Base-by-base conservation (phyloP, 1,140 invertebrate genomes). In the Hydropsyche tenuis region DNA sequence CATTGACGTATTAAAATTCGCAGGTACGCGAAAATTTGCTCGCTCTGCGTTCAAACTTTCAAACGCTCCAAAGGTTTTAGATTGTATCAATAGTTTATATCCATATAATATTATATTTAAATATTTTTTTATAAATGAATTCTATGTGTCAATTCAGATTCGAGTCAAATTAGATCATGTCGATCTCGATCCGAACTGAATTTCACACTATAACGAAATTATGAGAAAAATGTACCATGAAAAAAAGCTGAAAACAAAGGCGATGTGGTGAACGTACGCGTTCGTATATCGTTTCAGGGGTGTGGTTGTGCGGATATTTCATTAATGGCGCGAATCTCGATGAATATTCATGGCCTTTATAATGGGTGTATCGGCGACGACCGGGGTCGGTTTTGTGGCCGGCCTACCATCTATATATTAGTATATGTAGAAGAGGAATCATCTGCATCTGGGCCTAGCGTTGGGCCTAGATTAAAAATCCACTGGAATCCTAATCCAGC, bases 301-400 rank as follows among this genome's bases (percentile, higher is more conserved):
- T 48, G 45, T 48, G 12, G 45, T 11, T 37, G 72, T 45, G 46
- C 64, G 53, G 43, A 69, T 74, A 69, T 69, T 69, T 69, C 51
- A 63, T 53, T 62, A 56, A 69, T 69, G 73, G 56, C 16, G 48
- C 64, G 73, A 71, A 48, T 46, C 46, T 37, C 62, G 68, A 74
- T 74, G 73, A 74, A 74, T 74, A 74, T 74, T 74, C 73, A 74
- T 74, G 56, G 45, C 60, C 7, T 43, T 64, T 74, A 64, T 74
- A 74, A 74, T 71, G 60, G 25, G 46, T 45, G 53, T 64, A 63
- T 66, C 25, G 66, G 53, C 6, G 23, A 2, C 9, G 27, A 63
- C 56, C 25, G 66, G 53, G 12, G 23, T 16, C 9, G 27, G 62
- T 37, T 37, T 37, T 37, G 30, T 9, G 30, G 30, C 3, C 30